A percentile compares a stretch with the other conserved stretches of the same genome.
Conservation (phyloP, 2,888 invertebrate species). For the Campopleginae sp. region DNA sequence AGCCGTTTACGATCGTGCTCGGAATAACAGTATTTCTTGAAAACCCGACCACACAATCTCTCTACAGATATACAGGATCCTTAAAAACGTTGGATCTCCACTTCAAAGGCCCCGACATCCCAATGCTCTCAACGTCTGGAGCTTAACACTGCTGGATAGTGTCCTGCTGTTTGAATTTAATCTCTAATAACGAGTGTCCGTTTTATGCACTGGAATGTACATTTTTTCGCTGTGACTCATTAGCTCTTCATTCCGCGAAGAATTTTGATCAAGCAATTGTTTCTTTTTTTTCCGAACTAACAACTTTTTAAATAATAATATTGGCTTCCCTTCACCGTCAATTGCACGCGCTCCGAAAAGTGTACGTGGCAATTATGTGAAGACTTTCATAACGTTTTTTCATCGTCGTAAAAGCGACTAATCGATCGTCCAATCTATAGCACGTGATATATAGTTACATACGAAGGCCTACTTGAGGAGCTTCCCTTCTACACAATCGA, state of each 20-base stretch:
- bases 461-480: conserved; percentile 42
- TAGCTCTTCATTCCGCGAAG: too few species aligned
- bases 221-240: not conserved
- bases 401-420: conserved; percentile 10
- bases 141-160: conserved; percentile 5
- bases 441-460: conserved; percentile 12
- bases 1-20: conserved; percentile 61
- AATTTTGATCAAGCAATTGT: not conserved
- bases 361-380: not conserved
- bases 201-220: not conserved
- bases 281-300: not conserved
- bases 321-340: not conserved
- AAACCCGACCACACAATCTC: not conserved
- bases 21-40: conserved; percentile 48
- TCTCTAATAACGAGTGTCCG: conserved; percentile 28
- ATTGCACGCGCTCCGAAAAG: too few species aligned
- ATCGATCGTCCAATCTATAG: conserved; percentile 34
- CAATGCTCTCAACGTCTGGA: conserved; percentile 19
- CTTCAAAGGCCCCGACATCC: conserved; percentile 21
- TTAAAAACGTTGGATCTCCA: conserved; percentile 27
- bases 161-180: conserved; percentile 6
- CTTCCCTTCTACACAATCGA: conserved; percentile 49
- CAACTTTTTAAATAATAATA: not conserved
- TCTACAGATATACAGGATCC: not conserved
- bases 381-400: not conserved